Evolutionary conservation across 2,113 vertebrate species (phyloP).

Genomic region (Xenopus borealis): DNA sequence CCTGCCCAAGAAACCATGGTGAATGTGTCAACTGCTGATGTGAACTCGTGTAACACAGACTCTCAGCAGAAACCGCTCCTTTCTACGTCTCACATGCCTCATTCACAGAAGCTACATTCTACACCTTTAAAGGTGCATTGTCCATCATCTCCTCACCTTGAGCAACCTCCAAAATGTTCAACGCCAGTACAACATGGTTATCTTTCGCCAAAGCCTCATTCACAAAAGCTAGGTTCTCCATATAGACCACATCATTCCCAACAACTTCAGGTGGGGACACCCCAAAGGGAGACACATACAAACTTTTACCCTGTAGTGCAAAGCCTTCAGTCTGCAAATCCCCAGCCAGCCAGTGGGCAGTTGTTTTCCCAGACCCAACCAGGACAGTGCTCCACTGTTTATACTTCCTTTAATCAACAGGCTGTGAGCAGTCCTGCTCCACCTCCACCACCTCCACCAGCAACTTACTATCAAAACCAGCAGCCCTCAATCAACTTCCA

Average conservation of each 20-base stretch:
- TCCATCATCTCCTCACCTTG: conserved; percentile 65
- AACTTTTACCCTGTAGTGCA: conserved; percentile 67
- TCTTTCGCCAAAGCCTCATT: conserved; percentile 73
- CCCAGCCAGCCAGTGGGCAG: conserved; percentile 56
- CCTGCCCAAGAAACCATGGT: conserved; percentile 62
- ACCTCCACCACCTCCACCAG: conserved; percentile 65
- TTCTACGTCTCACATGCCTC: conserved; percentile 59
- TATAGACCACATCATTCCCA: conserved; percentile 72
- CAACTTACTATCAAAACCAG: conserved; percentile 77
- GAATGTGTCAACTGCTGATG: conserved; percentile 50
- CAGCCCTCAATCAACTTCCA: conserved; percentile 72
- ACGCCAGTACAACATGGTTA: conserved; percentile 70
- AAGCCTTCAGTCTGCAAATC: conserved; percentile 55
- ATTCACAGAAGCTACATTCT: conserved; percentile 67
- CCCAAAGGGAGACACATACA: conserved; percentile 68
- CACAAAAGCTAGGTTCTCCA: conserved; percentile 72
- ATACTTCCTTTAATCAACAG: conserved; percentile 68
- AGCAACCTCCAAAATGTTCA: conserved; percentile 67
- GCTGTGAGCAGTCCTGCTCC: conserved; percentile 64
- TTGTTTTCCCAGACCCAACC: conserved; percentile 65
- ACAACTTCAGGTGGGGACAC: conserved; percentile 68
- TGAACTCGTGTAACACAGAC: conserved; percentile 59
- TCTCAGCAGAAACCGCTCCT: conserved; percentile 66
- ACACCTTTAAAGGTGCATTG: conserved; percentile 68
- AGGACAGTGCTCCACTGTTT: conserved; percentile 67